Conservation (phyloP, 2,797 vertebrate species). For the Microctenopoma steveboyesi region DNA sequence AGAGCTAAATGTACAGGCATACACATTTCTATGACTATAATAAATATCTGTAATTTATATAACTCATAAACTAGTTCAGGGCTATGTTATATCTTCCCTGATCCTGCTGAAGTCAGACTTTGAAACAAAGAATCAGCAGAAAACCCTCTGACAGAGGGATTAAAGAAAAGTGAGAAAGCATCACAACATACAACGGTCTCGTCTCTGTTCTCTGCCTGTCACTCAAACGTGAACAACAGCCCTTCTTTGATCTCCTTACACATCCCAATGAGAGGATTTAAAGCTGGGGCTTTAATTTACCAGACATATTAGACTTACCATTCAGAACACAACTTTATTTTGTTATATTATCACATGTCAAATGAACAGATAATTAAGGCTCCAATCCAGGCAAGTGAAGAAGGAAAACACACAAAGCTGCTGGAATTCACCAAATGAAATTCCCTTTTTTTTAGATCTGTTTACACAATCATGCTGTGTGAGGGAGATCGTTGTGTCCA, state of each 20-base stretch:
- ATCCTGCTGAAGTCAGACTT: constrained; percentile 25
- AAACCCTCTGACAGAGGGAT: neutral
- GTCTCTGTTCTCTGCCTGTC: constrained; percentile 2
- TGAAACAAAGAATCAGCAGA: constrained; percentile 14
- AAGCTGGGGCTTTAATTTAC: constrained; percentile 33
- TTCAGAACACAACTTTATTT: constrained; percentile 18
- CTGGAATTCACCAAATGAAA: neutral
- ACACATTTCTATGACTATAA: constrained; percentile 14
- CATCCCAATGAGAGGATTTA: constrained; percentile 15
- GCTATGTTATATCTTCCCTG: neutral
- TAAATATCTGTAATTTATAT: constrained; percentile 13
- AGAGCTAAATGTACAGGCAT: neutral
- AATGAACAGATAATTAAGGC: neutral
- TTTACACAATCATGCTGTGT: neutral
- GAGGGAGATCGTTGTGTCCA: neutral
- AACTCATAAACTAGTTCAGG: constrained; percentile 13
- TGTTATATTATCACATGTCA: neutral
- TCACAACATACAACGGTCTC: neutral
- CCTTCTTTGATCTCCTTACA: constrained; percentile 20
- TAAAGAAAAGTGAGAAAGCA: constrained; percentile 6
- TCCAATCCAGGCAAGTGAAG: neutral
- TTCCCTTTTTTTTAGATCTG: neutral
- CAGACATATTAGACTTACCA: constrained; percentile 21
- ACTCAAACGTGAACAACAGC: constrained; percentile 11
- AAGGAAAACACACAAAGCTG: neutral